Percentiles rank a stretch among this genome's conserved stretches.
These are phyloP conservation scores for Eupristina koningsbergeri DNA, from an alignment of 1,140 invertebrate genomes.

Conservation along the genomic window DNA sequence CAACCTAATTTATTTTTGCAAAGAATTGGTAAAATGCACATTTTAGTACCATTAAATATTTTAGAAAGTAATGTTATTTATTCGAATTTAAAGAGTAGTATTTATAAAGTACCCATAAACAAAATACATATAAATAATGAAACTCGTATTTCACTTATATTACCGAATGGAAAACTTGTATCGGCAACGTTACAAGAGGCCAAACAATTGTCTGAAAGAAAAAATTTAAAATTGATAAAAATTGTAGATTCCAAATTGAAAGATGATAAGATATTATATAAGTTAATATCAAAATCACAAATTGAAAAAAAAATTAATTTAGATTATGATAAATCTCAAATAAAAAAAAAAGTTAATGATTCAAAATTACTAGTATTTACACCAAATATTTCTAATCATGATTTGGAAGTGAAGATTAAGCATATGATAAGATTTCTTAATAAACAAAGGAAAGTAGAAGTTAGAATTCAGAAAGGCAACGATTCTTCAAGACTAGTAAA, in stretches of 20 bases:
- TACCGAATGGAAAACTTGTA: slow-evolving; percentile 41
- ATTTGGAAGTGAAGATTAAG: slow-evolving; percentile 71
- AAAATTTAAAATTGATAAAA: slow-evolving; percentile 79
- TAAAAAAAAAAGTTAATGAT: slow-evolving; percentile 69
- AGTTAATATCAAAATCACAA: slow-evolving; percentile 69
- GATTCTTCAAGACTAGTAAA: slow-evolving; percentile 65
- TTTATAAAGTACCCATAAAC: not conserved
- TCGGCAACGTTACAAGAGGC: slow-evolving; percentile 73
- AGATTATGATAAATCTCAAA: slow-evolving; percentile 33
- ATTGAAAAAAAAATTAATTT: slow-evolving; percentile 59
- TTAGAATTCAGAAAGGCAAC: slow-evolving; percentile 72
- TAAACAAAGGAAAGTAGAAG: slow-evolving; percentile 73
- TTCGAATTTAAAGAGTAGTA: not conserved
- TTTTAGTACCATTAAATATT: no score
- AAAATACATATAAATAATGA: not conserved
- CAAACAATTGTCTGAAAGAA: slow-evolving; percentile 76
- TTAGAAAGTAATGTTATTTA: not conserved
- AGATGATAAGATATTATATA: slow-evolving; percentile 77
- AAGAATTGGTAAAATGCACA: no score
- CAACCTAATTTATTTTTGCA: no score
- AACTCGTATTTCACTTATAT: slow-evolving; percentile 29
- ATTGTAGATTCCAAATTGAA: slow-evolving; percentile 77
- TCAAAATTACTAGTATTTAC: slow-evolving; percentile 76
- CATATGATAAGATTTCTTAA: slow-evolving; percentile 50
- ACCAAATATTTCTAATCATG: slow-evolving; percentile 77